Conservation (phyloP, 2,888 invertebrate species). For the Eristalis arbustorum region DNA sequence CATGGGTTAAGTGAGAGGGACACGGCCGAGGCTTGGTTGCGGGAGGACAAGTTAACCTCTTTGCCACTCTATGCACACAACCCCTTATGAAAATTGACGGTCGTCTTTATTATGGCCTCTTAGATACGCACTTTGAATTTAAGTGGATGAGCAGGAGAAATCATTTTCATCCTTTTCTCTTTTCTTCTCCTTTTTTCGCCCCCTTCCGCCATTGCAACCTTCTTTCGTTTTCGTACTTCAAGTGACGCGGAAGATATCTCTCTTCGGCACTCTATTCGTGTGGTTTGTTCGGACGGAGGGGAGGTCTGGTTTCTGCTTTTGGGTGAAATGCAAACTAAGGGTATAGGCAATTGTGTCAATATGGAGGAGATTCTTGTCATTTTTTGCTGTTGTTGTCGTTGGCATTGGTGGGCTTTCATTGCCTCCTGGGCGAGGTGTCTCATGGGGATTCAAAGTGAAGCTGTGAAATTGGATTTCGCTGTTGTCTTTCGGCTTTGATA, state of each 20-base stretch:
- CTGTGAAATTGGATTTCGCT: slow-evolving; percentile 61
- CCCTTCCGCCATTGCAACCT: neutral
- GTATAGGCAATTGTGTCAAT: slow-evolving; percentile 63
- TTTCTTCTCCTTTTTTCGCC: neutral
- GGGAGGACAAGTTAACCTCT: slow-evolving; percentile 56
- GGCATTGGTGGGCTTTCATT: no score
- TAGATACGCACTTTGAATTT: slow-evolving; percentile 69
- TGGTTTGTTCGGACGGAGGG: slow-evolving; percentile 27
- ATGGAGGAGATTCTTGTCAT: slow-evolving; percentile 37
- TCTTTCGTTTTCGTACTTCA: slow-evolving; percentile 19
- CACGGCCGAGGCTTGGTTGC: neutral
- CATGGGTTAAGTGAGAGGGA: neutral
- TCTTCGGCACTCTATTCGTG: slow-evolving; percentile 66
- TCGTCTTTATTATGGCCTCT: slow-evolving; percentile 66
- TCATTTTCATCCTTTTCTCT: slow-evolving; percentile 30
- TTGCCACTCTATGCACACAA: slow-evolving; percentile 48
- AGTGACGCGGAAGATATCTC: slow-evolving; percentile 58
- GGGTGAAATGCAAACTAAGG: slow-evolving; percentile 40
- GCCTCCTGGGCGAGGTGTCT: neutral
- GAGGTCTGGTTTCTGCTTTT: neutral
- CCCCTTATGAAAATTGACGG: slow-evolving; percentile 65
- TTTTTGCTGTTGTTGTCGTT: neutral
- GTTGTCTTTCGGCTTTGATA: slow-evolving; percentile 56
- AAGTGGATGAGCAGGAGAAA: slow-evolving; percentile 59
- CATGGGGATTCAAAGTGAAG: slow-evolving; percentile 28